Evolutionary conservation across 2,888 invertebrate species (phyloP).

Genomic region (Camponotus fellah): DNA sequence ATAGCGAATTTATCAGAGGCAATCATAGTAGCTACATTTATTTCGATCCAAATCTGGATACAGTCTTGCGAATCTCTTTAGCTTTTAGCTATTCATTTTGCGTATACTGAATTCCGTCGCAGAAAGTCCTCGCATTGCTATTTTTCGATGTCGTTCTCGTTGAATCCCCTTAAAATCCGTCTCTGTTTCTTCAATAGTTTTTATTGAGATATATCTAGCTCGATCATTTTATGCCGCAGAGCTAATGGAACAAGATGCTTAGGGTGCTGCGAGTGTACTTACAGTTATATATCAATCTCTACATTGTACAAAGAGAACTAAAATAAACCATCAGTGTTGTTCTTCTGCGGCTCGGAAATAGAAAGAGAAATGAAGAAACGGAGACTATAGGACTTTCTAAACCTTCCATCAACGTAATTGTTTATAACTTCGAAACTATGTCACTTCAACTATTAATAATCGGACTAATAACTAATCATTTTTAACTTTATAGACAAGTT

Average conservation of each 20-base stretch:
- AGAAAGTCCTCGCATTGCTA: constrained; percentile 10
- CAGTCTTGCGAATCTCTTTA: not conserved
- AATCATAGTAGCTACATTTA: not conserved
- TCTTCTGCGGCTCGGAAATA: constrained; percentile 10
- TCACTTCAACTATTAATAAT: constrained; percentile 9
- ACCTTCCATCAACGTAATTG: not conserved
- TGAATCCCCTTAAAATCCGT: not conserved
- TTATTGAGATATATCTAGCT: not conserved
- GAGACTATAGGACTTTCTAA: constrained; percentile 1
- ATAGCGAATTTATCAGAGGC: constrained; percentile 1
- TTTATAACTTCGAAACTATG: constrained; percentile 24
- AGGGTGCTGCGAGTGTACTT: not conserved
- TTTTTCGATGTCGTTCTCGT: not conserved
- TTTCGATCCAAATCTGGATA: not conserved
- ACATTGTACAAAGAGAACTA: not conserved
- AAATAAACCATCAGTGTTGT: constrained; percentile 20
- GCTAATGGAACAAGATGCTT: not conserved
- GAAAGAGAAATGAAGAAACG: constrained; percentile 16
- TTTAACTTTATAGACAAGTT: not conserved
- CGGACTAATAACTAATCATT: not conserved
- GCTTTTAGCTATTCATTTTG: constrained; percentile 6
- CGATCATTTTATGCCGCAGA: not conserved
- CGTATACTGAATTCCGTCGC: not conserved
- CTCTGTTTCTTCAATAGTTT: not conserved
- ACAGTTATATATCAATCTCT: constrained; percentile 13